Conservation (phyloP, 2,113 vertebrate genomes). For the Damaliscus lunatus region DNA sequence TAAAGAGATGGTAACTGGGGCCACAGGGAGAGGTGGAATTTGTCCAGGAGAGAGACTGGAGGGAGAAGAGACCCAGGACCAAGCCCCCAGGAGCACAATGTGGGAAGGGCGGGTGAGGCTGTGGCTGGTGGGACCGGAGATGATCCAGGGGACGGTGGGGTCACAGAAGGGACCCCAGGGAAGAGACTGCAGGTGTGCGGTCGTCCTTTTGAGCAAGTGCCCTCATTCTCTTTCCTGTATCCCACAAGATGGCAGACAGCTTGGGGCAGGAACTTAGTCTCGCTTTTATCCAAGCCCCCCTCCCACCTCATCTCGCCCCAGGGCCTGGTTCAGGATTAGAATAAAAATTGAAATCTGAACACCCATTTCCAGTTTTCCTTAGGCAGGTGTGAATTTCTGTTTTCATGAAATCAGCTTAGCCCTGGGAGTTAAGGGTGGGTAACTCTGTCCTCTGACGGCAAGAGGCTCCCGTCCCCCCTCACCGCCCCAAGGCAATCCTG, state of each 20-base stretch:
- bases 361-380: neutral
- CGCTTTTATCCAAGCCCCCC: neutral
- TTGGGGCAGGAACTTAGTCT: neutral
- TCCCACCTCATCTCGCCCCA: neutral
- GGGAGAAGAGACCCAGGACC: neutral
- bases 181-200: rapidly evolving
- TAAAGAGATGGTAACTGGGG: neutral
- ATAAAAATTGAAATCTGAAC: neutral
- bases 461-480: neutral
- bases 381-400: neutral
- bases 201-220: rapidly evolving
- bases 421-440: neutral
- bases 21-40: rapidly evolving
- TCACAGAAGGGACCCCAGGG: neutral
- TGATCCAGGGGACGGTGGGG: neutral
- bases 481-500: rapidly evolving
- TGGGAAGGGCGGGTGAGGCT: rapidly evolving
- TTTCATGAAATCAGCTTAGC: rapidly evolving
- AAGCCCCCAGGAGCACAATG: rapidly evolving
- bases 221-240: rapidly evolving
- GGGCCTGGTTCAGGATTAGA: neutral
- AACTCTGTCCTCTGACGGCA: neutral
- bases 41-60: neutral
- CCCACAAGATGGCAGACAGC: rapidly evolving
- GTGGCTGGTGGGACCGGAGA: neutral